These are phyloP conservation scores for Brachypterus glaber DNA, from an alignment of 2,888 invertebrate species.

Conservation along the genomic window DNA sequence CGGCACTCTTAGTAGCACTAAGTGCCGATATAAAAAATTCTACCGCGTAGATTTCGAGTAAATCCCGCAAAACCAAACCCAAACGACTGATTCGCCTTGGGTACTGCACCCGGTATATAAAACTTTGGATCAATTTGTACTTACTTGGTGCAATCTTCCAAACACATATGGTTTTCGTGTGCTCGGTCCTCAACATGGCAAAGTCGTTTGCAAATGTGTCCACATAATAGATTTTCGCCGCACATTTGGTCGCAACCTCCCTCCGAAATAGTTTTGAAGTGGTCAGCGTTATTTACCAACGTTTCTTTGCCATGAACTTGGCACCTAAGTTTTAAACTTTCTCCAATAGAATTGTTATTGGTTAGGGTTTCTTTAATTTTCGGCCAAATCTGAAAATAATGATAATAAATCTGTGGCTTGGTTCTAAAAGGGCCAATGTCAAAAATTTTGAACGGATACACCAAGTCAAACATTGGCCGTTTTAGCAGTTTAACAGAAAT, in stretches of 20 bases:
- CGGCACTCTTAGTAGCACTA: too few relatives aligned
- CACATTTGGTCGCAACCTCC: conserved; percentile 55
- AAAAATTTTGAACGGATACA: too few relatives aligned
- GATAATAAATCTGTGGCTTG: too few relatives aligned
- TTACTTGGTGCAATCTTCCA: conserved; percentile 44
- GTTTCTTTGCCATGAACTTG: conserved; percentile 43
- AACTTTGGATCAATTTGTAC: too few relatives aligned
- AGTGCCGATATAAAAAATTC: too few relatives aligned
- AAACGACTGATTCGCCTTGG: too few relatives aligned
- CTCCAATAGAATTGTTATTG: conserved; percentile 46
- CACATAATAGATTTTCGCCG: conserved; percentile 42
- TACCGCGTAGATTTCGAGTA: too few relatives aligned
- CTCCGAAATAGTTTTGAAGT: conserved; percentile 46
- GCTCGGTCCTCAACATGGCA: conserved; percentile 53
- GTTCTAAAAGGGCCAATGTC: too few relatives aligned
- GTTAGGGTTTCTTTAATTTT: conserved; percentile 44
- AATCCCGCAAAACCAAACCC: too few relatives aligned
- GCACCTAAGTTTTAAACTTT: conserved; percentile 43
- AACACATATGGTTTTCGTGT: conserved; percentile 45
- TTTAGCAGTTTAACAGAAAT: too few relatives aligned
- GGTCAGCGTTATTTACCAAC: conserved; percentile 33
- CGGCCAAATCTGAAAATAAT: conserved; percentile 46
- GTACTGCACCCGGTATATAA: too few relatives aligned
- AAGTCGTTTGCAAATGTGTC: conserved; percentile 50
- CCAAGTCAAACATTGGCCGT: too few relatives aligned